Percentiles rank a stretch among this genome's conserved stretches.
Evolutionary conservation across 1,140 invertebrate species (phyloP).

Genomic region (Pantala flavescens): DNA sequence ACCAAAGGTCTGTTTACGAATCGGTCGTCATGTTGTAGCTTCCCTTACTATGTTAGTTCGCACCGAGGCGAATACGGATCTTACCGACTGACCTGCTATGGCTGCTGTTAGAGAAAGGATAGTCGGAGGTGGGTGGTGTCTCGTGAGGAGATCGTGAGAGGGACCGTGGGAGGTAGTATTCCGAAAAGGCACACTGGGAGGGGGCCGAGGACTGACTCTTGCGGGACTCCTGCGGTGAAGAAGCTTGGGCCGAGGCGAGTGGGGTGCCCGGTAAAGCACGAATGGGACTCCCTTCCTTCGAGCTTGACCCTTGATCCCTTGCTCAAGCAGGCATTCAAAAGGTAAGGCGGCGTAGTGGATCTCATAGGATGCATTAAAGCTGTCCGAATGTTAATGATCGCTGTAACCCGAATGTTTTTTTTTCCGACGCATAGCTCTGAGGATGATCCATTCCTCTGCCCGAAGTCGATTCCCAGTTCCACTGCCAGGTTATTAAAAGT

Average conservation of each 20-base stretch:
- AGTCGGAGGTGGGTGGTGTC: not conserved
- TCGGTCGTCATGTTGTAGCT: no score
- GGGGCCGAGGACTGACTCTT: not conserved
- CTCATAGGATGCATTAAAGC: not conserved
- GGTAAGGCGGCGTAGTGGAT: not conserved
- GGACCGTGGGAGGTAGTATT: not conserved
- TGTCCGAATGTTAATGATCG: not conserved
- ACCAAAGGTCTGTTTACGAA: no score
- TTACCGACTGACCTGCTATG: no score
- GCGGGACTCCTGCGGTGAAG: not conserved
- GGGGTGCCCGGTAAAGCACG: constrained; percentile 5
- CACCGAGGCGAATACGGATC: no score
- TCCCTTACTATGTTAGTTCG: no score
- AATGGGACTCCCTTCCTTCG: not conserved
- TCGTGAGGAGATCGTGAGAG: not conserved
- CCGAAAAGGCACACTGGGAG: not conserved
- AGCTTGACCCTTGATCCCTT: not conserved
- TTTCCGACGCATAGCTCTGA: not conserved
- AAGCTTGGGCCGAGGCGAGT: not conserved
- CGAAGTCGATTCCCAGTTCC: no score
- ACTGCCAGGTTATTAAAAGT: no score
- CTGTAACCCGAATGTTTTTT: not conserved
- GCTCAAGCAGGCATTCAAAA: not conserved
- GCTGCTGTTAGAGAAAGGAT: not conserved
- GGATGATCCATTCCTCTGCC: no score